A percentile compares a stretch with the other conserved stretches of the same genome.
Evolutionary conservation across 1,140 invertebrate genomes (phyloP).

Genomic region (Calephelis virginiensis): DNA sequence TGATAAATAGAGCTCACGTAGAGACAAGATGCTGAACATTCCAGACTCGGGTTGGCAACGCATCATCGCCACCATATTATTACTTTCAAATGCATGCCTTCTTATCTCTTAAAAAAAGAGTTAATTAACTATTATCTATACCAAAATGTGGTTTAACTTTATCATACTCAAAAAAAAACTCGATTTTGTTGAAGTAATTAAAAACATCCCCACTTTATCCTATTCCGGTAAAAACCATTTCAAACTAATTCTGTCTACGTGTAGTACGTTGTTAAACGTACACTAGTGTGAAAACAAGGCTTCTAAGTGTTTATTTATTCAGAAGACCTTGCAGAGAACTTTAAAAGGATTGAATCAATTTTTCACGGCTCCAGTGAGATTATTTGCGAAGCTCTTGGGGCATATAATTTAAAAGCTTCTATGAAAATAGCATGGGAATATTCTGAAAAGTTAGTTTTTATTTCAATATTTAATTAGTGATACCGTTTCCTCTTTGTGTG

Average conservation of each 20-base stretch:
- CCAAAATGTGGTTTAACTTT: too few relatives aligned
- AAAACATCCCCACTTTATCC: too few relatives aligned
- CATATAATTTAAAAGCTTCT: conserved; percentile 28
- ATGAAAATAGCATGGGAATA: not conserved
- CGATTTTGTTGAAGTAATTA: too few relatives aligned
- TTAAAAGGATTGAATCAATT: conserved; percentile 43
- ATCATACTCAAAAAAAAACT: too few relatives aligned
- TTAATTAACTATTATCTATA: too few relatives aligned
- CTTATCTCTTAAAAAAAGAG: too few relatives aligned
- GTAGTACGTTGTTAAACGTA: not conserved
- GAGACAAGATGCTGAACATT: too few relatives aligned
- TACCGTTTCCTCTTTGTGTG: not conserved
- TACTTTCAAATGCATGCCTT: too few relatives aligned
- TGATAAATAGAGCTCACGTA: too few relatives aligned
- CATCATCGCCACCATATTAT: too few relatives aligned
- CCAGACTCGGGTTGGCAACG: too few relatives aligned
- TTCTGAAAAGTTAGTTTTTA: not conserved
- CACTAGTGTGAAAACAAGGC: conserved; percentile 13
- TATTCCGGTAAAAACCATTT: too few relatives aligned
- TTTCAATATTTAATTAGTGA: conserved; percentile 10
- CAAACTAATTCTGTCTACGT: not conserved
- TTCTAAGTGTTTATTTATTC: conserved; percentile 39
- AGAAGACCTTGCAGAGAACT: conserved; percentile 33
- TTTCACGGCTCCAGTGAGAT: conserved; percentile 32
- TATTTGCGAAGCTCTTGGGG: conserved; percentile 23